Percentiles rank a stretch among this genome's conserved stretches.
These are phyloP conservation scores for Drosophila paranaensis DNA, from an alignment of 2,888 invertebrate species.

Conservation along the genomic window DNA sequence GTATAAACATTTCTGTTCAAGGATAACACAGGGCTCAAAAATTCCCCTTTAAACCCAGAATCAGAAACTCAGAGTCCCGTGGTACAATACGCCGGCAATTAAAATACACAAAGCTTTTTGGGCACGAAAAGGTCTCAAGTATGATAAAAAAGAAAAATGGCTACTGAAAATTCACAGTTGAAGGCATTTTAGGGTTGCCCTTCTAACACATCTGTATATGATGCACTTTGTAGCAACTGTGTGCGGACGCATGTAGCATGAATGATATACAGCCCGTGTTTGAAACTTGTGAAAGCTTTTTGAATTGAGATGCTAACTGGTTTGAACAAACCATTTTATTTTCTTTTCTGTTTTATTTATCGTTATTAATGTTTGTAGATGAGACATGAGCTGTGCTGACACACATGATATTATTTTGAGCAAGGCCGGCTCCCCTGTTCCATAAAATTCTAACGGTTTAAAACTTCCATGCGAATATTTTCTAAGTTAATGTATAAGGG, in stretches of 20 bases:
- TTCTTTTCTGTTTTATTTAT: conserved; percentile 17
- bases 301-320: conserved; percentile 56
- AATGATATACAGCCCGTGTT: conserved; percentile 51
- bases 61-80: conserved; percentile 3
- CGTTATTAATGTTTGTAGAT: conserved; percentile 40
- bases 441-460: background rate
- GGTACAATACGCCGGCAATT: conserved; percentile 59
- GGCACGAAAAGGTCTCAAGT: conserved; percentile 46
- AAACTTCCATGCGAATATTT: background rate
- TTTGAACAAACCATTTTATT: conserved; percentile 24
- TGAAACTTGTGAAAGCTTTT: conserved; percentile 57
- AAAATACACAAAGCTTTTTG: conserved; percentile 58
- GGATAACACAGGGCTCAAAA: conserved; percentile 11
- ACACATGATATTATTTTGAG: conserved; percentile 8
- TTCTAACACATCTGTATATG: conserved; percentile 17
- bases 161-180: conserved; percentile 61
- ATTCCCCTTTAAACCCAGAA: background rate
- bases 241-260: conserved; percentile 43
- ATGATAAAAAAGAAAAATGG: conserved; percentile 23
- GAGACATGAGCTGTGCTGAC: conserved; percentile 14
- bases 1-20: conserved; percentile 44
- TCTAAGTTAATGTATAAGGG: too few species aligned
- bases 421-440: too few species aligned
- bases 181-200: conserved; percentile 58
- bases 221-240: conserved; percentile 47